A percentile compares a stretch with the other conserved stretches of the same genome.
Evolutionary conservation across 2,888 invertebrate genomes (phyloP).

Genomic region (Pseudococcus longispinus): DNA sequence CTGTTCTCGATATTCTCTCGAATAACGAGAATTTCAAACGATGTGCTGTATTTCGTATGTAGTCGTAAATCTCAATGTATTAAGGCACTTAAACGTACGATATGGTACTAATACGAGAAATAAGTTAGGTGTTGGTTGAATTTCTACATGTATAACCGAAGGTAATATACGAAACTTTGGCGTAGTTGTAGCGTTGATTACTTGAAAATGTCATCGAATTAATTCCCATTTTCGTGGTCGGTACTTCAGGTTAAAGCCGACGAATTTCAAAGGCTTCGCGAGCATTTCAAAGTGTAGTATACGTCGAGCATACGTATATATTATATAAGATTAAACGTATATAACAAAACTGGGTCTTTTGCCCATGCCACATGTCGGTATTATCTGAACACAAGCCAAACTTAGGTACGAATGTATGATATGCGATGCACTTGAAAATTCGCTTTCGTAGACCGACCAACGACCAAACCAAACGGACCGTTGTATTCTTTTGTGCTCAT

Average conservation of each 20-base stretch:
- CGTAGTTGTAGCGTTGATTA: background rate
- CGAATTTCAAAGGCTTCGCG: constrained; percentile 24
- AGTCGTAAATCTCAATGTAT: background rate
- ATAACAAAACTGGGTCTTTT: background rate
- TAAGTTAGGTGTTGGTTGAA: background rate
- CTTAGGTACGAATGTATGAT: background rate
- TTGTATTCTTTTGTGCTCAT: background rate
- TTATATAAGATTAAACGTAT: background rate
- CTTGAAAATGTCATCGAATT: constrained; percentile 19
- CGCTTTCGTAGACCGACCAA: background rate
- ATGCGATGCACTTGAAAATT: background rate
- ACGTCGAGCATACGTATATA: background rate
- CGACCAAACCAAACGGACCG: background rate
- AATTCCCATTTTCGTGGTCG: background rate
- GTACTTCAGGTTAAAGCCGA: background rate
- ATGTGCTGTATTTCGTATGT: background rate
- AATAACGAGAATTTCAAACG: background rate
- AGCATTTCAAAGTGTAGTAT: background rate
- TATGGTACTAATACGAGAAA: background rate
- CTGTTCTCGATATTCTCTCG: background rate
- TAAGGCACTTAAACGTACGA: background rate
- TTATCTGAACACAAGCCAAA: background rate
- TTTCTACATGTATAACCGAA: background rate
- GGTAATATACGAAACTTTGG: constrained; percentile 8
- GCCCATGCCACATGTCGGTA: background rate